Evolutionary conservation across 2,797 vertebrate genomes (phyloP), one percentile per base, ranked within the genome.

Genomic region (Cygnus olor): DNA sequence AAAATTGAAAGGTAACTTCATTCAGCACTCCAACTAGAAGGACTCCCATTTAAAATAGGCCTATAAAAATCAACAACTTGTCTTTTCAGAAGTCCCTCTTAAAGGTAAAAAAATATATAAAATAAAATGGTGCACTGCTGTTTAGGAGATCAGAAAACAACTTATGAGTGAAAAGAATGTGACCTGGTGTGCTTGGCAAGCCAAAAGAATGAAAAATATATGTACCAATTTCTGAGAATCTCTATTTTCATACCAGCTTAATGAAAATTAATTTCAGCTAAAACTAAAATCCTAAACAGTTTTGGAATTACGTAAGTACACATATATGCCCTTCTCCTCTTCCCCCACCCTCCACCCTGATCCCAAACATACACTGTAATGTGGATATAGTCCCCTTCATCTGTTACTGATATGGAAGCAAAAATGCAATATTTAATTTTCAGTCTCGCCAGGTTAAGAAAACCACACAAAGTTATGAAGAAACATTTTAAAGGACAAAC

Each of bases 101-200:
- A 19, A 94, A 93, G 36, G 79, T 9, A 80, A 78, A 86, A 93
- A 38, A 72, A 24, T 38, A 42, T 42, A 49, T 25, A 49, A 25
- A 51, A 25, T 51, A 51, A 51, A 25, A 4, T 66, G 19, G 7
- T 90, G 3, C 69, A 82, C 27, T 71, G 34, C 42, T 93, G 42
- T 95, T 96, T 56, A 79, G 47, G 79, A 96, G 64, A 89, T 93
- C 58, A 91, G 80, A 85, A 97, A 96, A 88, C 19, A 88, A 83
- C 71, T 80, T 91, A 47, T 22, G 63, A 58, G 14, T 57, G 11
- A 65, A 74, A 90, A 81, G 44, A 95, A 86, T 96, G 71, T 95
- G 85, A 91, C 36, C 79, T 83, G 81, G 78, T 24, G 27, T 86
- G 18, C 13, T 91, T 78, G 44, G 21, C 36, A 94, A 63, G 32